Evolutionary conservation across 2,797 vertebrate genomes (phyloP).

Genomic region (Enteromius mattozi): DNA sequence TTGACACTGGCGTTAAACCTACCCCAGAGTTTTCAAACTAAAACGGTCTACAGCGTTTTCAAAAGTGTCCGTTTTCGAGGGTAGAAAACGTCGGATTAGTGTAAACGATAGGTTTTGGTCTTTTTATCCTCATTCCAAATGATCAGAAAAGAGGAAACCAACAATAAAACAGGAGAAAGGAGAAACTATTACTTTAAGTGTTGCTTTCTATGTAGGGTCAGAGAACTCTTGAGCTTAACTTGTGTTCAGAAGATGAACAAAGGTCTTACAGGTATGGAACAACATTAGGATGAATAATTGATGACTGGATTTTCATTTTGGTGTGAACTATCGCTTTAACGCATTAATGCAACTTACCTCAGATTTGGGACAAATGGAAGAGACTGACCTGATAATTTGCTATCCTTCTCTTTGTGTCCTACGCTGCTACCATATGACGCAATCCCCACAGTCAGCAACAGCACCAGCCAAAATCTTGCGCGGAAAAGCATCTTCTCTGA

Average conservation of each 20-base stretch:
- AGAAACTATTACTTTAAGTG: too few relatives aligned
- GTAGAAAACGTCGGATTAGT: too few relatives aligned
- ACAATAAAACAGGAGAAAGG: too few relatives aligned
- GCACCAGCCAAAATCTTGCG: conserved; percentile 37
- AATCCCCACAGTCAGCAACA: conserved; percentile 57
- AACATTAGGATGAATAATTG: background rate
- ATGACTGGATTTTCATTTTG: background rate
- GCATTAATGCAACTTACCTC: too few relatives aligned
- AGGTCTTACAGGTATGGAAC: background rate
- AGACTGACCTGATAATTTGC: conserved; percentile 67
- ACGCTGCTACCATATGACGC: conserved; percentile 40
- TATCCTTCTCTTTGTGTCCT: conserved; percentile 38
- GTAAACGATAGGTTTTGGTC: too few relatives aligned
- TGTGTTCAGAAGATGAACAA: background rate
- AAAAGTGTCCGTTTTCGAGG: too few relatives aligned
- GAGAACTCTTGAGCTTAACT: background rate
- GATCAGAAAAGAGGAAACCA: too few relatives aligned
- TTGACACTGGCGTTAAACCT: too few relatives aligned
- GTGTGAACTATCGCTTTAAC: background rate
- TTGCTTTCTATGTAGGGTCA: background rate
- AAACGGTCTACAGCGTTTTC: too few relatives aligned
- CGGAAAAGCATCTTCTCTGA: conserved; percentile 62
- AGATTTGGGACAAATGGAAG: background rate
- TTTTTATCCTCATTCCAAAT: too few relatives aligned
- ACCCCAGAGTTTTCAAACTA: too few relatives aligned